A percentile compares a stretch with the other conserved stretches of the same genome.
Evolutionary conservation across 2,888 invertebrate genomes (phyloP).

Genomic region (Tricholauxania praeusta): DNA sequence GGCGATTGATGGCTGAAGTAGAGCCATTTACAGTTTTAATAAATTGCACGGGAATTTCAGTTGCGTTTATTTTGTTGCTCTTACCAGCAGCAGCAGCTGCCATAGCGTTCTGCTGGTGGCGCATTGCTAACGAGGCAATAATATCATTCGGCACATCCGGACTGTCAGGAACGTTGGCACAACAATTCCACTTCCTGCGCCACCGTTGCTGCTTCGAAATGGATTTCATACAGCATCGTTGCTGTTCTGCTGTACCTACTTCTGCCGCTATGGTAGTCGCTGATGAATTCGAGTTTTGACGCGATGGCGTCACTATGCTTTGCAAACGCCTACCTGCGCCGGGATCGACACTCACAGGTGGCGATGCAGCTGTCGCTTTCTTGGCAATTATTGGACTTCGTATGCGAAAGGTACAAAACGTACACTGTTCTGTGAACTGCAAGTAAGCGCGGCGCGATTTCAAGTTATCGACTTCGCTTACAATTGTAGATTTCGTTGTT

Average conservation of each 20-base stretch:
- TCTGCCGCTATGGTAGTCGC: conserved; percentile 46
- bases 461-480: conserved; percentile 52
- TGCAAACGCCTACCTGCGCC: conserved; percentile 39
- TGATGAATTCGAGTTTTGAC: conserved; percentile 27
- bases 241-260: conserved; percentile 46
- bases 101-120: conserved; percentile 47
- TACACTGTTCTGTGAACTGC: conserved; percentile 67
- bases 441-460: conserved; percentile 54
- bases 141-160: conserved; percentile 72
- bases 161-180: conserved; percentile 72
- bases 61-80: conserved; percentile 54
- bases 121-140: conserved; percentile 62
- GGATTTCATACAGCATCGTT: conserved; percentile 60
- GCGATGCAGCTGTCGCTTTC: conserved; percentile 30
- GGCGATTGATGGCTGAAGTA: conserved; percentile 42
- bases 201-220: conserved; percentile 68
- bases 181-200: conserved; percentile 73
- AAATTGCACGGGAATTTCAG: conserved; percentile 55
- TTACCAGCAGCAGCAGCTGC: conserved; percentile 40
- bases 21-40: conserved; percentile 50
- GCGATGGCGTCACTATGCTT: not conserved
- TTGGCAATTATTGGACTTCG: conserved; percentile 57
- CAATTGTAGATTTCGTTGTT: conserved; percentile 57
- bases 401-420: conserved; percentile 67
- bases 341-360: conserved; percentile 42